Base-by-base conservation (phyloP, 2,113 vertebrate genomes). In the Phaethon lepturus region DNA sequence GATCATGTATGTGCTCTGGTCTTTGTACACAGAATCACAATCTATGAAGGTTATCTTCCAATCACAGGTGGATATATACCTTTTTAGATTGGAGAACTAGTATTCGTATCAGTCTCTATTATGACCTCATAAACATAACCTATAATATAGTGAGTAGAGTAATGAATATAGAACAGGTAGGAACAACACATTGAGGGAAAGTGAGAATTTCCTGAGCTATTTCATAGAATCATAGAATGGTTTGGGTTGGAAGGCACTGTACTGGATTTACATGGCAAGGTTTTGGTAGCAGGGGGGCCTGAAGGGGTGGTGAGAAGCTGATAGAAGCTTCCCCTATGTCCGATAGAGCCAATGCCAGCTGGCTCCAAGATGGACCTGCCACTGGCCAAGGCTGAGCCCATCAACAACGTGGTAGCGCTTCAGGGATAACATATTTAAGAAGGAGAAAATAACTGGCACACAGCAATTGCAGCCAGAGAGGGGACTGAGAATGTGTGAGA, bases 71-170 rank as follows among this genome's bases (percentile, higher is more conserved):
- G 2, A 31, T 63, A 44, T 8, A 26, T 18, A 38, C 3, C 4
- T 28, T 45, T 81, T 66, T 50, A 62, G 2, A 10, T 17, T 40
- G 14, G 23, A 72, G 29, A 52, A 63, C 8, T 55, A 29, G 3
- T 35, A 77, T 24, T 68, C 2, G 2, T 77, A 25, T 17, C 42
- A n/a, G 17, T 49, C 29, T 40, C 4, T 29, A 15, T 59, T 22
- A 20, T 2, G 3, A 49, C 3, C 1, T 2, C 42, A 28, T 67
- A 44, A 67, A 44, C 6, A 31, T 12, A 7, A 63, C 10, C 2
- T 9, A 19, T 16, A 44, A 59, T 28, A 38, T 7, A 67, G 33
- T 14, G 25, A 90, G 18, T 17, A 49, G 19, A 81, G 20, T 20
- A 71, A 6, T 53, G 52, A 92, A 35, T 9, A 28, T 15, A 23